Evolutionary conservation across 2,888 invertebrate species (phyloP).

Genomic region (Asteroscopus sphinx): DNA sequence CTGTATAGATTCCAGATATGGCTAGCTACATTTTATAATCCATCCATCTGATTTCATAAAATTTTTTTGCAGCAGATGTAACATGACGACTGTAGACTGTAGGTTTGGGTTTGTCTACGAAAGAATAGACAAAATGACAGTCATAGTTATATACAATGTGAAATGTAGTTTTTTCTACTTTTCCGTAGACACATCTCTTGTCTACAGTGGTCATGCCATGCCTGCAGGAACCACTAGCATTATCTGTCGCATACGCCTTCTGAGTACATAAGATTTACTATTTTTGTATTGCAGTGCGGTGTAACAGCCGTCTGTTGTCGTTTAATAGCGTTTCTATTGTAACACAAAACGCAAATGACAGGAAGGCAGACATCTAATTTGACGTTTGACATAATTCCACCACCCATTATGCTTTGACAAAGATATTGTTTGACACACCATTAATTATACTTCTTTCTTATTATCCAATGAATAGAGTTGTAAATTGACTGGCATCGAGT

Average conservation of each 20-base stretch:
- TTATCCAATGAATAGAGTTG: conserved; percentile 33
- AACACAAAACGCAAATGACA: conserved; percentile 83
- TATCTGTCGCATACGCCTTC: background rate
- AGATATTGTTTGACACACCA: conserved; percentile 65
- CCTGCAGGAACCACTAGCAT: no score
- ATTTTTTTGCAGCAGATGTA: no score
- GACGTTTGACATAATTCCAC: conserved; percentile 85
- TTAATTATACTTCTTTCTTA: conserved; percentile 58
- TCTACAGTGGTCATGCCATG: no score
- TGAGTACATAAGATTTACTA: background rate
- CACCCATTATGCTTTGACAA: conserved; percentile 74
- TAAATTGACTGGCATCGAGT: conserved; percentile 40
- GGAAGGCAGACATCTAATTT: conserved; percentile 84
- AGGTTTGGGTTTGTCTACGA: no score
- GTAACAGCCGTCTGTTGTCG: conserved; percentile 62
- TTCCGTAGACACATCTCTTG: no score
- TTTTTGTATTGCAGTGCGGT: conserved; percentile 58
- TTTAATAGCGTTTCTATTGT: conserved; percentile 81
- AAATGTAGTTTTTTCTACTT: no score
- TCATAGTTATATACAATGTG: no score
- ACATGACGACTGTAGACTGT: no score
- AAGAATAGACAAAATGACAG: no score
- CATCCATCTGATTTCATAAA: no score
- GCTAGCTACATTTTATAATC: no score
- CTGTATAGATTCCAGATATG: no score